Evolutionary conservation across 1,140 invertebrate species (phyloP), one percentile per base, ranked within the genome.

Genomic region (Elymnias hypermnestra): DNA sequence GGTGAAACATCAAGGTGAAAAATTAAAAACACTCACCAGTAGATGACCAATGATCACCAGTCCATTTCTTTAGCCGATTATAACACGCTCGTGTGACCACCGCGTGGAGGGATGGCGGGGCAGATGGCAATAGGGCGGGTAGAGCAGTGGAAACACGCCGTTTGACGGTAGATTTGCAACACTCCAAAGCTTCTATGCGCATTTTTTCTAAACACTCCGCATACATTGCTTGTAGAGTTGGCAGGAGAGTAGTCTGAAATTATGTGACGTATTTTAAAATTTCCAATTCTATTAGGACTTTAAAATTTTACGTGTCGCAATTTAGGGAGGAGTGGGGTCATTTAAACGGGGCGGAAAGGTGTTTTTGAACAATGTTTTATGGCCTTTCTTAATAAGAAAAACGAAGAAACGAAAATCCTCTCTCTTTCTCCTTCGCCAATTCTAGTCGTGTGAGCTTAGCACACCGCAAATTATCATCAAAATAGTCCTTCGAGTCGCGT

Each of bases 21-120:
- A n/a, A n/a, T n/a, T n/a, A n/a, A n/a, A n/a, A n/a, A 22, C 23
- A 57, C 55, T 62, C 5, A 76, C 72, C 63, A 0, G 65, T 67
- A 28, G 28, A 63, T 6, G 26, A 57, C 71, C 65, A 77, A 31
- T 72, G 63, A 6, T 68, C 63, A 1, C 48, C 43, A 0, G 63
- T 23, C 70, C 74, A 68, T 12, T 54, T 47, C 1, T 14, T 12
- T 1, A 67, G 52, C 3, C 67, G 43, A 5, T 25, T 50, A 2
- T 38, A 35, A 7, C 65, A 63, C 3, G 58, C 61, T 0, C 57
- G 29, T 0, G 45, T 57, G 0, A 63, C 73, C 2, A 62, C 48
- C 8, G 63, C 40, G 9, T 45, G 52, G 0, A 75, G 55, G 2
- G 52, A 52, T 13, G 48, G 6, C 5, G 51, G 57, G 5, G 62